phyloP scores from a whole-genome alignment of 2,113 vertebrate species.

The Stictonetta naevosa region DNA sequence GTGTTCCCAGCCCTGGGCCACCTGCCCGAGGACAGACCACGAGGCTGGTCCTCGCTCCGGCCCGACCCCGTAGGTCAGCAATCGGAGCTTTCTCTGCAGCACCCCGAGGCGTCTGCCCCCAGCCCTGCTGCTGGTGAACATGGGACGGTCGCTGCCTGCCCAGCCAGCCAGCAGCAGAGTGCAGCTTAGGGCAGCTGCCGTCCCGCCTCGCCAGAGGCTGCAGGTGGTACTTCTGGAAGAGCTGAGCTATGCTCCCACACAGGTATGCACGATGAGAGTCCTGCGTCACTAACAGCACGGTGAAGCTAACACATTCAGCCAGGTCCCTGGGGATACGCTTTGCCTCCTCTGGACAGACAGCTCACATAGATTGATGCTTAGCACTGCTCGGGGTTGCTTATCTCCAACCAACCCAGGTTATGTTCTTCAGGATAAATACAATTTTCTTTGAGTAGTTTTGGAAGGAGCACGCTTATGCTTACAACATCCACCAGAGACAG shows the following conservation, averaged over 20 bases:
- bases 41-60: neutral
- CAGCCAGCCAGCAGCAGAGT: neutral
- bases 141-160: neutral
- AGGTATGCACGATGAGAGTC: neutral
- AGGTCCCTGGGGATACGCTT: neutral
- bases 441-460: neutral
- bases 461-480: neutral
- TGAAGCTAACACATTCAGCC: neutral
- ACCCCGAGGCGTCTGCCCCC: neutral
- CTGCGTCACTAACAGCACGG: neutral
- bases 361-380: neutral
- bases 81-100: neutral
- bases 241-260: neutral
- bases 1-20: neutral
- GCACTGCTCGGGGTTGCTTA: neutral
- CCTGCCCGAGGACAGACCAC: rapidly evolving
- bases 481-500: neutral
- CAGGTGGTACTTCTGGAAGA: neutral
- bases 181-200: neutral
- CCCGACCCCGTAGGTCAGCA: rapidly evolving
- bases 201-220: neutral
- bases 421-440: neutral
- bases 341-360: neutral
- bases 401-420: neutral
- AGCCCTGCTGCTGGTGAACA: neutral